Evolutionary conservation across 2,888 invertebrate species (phyloP), one percentile per base, ranked within the genome.

Genomic region (Hypselothyrea guttata): DNA sequence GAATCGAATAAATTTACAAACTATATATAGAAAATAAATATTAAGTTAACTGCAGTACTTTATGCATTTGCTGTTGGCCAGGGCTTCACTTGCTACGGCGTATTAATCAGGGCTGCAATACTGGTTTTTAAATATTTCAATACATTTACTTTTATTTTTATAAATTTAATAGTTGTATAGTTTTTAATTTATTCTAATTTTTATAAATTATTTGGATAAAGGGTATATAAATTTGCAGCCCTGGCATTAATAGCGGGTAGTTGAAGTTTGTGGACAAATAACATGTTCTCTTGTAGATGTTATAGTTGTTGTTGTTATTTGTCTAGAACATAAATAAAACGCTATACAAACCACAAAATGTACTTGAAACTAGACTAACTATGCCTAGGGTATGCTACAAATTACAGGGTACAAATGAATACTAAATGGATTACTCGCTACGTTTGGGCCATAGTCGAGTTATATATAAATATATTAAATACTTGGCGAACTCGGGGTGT

Each of bases 41-140:
- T 45, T 34, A 4, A 57, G 48, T 41, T 52, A 56, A 18, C 55
- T 58, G 71, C 69, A 82, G 71, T 84, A 77, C 73, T 82, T 81
- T 77, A 81, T 75, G 81, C 77, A 71, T 77, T 84, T 77, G 69
- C 73, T 61, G 49, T 54, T 31, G 42, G 34, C 27, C 22, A n/a
- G n/a, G n/a, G n/a, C n/a, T n/a, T 22, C 22, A 11, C 30, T 30
- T 28, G 22, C 22, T 22, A 22, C n/a, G n/a, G n/a, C n/a, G n/a
- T n/a, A n/a, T n/a, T n/a, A n/a, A n/a, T n/a, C n/a, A n/a, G n/a
- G n/a, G n/a, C n/a, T n/a, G n/a, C n/a, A n/a, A n/a, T n/a, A n/a
- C n/a, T n/a, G n/a, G n/a, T n/a, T n/a, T n/a, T n/a, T n/a, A n/a
- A n/a, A n/a, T n/a, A n/a, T n/a, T n/a, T n/a, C n/a, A n/a, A n/a